phyloP scores from a whole-genome alignment of 2,797 vertebrate genomes.

The Notolepis coatsorum region DNA sequence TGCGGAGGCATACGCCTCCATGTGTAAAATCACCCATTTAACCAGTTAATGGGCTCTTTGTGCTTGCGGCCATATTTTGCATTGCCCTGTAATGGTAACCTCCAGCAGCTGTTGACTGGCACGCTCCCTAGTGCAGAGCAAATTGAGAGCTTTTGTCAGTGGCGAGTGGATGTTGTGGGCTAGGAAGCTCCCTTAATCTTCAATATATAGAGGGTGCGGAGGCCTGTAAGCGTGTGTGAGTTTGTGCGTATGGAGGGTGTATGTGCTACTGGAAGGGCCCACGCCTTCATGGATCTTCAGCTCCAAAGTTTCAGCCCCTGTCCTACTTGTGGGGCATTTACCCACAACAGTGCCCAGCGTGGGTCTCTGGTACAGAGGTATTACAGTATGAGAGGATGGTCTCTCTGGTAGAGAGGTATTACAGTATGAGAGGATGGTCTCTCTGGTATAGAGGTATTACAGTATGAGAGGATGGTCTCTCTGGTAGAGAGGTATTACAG shows the following conservation, averaged over 20 bases:
- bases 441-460: slow-evolving; percentile 70
- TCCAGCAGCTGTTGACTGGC: slow-evolving; percentile 76
- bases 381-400: slow-evolving; percentile 62
- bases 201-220: slow-evolving; percentile 58
- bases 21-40: slow-evolving; percentile 66
- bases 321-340: too few species aligned
- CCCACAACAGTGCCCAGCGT: slow-evolving; percentile 71
- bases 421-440: slow-evolving; percentile 64
- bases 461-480: slow-evolving; percentile 62
- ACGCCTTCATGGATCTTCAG: too few species aligned
- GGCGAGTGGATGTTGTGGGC: slow-evolving; percentile 70
- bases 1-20: slow-evolving; percentile 35
- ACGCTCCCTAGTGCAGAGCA: slow-evolving; percentile 69
- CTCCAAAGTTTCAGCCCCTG: too few species aligned
- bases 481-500: slow-evolving; percentile 68
- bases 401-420: slow-evolving; percentile 69
- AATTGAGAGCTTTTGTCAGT: slow-evolving; percentile 78
- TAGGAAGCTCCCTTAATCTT: slow-evolving; percentile 70
- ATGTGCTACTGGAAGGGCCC: too few species aligned
- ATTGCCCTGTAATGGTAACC: slow-evolving; percentile 51
- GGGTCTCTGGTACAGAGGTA: slow-evolving; percentile 71
- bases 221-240: slow-evolving; percentile 24
- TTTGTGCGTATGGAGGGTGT: slow-evolving; percentile 13
- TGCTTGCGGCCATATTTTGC: slow-evolving; percentile 60
- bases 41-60: slow-evolving; percentile 71